These are phyloP conservation scores for Dryomyza anilis DNA, from an alignment of 2,888 invertebrate species.

Conservation along the genomic window DNA sequence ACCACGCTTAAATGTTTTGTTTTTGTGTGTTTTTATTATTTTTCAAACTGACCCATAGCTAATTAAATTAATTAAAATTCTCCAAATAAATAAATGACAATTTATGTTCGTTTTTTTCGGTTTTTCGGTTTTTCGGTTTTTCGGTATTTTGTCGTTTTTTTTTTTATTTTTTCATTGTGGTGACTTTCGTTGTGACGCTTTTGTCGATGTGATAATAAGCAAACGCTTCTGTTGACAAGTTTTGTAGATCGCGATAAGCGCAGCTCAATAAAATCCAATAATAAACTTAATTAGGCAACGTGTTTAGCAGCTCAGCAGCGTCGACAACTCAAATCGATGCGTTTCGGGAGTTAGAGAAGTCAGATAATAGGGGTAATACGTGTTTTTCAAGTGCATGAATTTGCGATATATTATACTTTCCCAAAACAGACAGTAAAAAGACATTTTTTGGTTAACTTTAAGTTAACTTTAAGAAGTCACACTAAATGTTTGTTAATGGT, in stretches of 20 bases:
- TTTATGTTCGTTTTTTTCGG: neutral
- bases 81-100: slow-evolving; percentile 8
- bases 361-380: no score
- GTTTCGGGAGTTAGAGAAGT: no score
- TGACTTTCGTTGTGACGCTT: neutral
- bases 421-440: no score
- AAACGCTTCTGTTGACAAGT: slow-evolving; percentile 13
- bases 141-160: neutral
- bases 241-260: neutral
- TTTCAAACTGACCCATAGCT: neutral
- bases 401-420: no score
- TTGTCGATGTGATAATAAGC: slow-evolving; percentile 4
- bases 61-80: slow-evolving; percentile 16
- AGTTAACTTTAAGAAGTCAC: slow-evolving; percentile 57
- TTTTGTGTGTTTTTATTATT: neutral
- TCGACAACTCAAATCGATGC: no score
- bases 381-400: no score
- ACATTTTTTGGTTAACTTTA: slow-evolving; percentile 37
- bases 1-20: neutral
- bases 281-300: slow-evolving; percentile 9
- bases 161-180: neutral
- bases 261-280: slow-evolving; percentile 11
- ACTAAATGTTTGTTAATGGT: slow-evolving; percentile 60
- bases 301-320: no score
- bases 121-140: neutral